These are phyloP conservation scores for Formica exsecta DNA, from an alignment of 1,140 invertebrate species.

Conservation along the genomic window DNA sequence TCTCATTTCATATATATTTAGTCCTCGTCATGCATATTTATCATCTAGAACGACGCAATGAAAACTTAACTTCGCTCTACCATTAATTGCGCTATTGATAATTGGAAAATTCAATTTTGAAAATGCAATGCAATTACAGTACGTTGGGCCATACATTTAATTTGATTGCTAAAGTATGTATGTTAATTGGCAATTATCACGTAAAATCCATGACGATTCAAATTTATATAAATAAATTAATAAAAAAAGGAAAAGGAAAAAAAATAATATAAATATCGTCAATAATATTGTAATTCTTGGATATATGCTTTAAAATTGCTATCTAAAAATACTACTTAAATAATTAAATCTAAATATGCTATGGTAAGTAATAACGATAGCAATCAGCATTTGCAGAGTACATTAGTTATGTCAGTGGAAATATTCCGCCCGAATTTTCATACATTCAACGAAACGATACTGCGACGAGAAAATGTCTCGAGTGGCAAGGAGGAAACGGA, in stretches of 20 bases:
- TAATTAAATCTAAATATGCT: no score
- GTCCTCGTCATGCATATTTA: not conserved
- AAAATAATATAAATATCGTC: not conserved
- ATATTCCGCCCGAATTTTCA: slow-evolving; percentile 17
- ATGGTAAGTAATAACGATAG: not conserved
- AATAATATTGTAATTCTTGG: not conserved
- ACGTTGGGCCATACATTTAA: not conserved
- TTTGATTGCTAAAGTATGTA: slow-evolving; percentile 20
- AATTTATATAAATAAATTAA: not conserved
- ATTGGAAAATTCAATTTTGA: slow-evolving; percentile 40
- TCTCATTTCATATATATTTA: slow-evolving; percentile 26
- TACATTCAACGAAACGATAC: not conserved
- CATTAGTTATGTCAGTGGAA: not conserved
- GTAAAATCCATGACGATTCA: not conserved
- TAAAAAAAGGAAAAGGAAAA: not conserved
- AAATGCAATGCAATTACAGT: slow-evolving; percentile 19
- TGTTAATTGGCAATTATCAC: slow-evolving; percentile 27
- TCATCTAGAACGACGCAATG: not conserved
- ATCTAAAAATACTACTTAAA: not conserved
- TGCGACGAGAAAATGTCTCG: slow-evolving; percentile 68
- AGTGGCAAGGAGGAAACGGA: slow-evolving; percentile 75
- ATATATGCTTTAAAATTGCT: not conserved
- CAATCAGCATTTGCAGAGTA: not conserved
- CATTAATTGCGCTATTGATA: slow-evolving; percentile 33
- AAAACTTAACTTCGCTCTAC: slow-evolving; percentile 21